Percentiles rank a stretch among this genome's conserved stretches.
phyloP scores from a whole-genome alignment of 1,140 invertebrate genomes.

The Arctopsyche grandis region DNA sequence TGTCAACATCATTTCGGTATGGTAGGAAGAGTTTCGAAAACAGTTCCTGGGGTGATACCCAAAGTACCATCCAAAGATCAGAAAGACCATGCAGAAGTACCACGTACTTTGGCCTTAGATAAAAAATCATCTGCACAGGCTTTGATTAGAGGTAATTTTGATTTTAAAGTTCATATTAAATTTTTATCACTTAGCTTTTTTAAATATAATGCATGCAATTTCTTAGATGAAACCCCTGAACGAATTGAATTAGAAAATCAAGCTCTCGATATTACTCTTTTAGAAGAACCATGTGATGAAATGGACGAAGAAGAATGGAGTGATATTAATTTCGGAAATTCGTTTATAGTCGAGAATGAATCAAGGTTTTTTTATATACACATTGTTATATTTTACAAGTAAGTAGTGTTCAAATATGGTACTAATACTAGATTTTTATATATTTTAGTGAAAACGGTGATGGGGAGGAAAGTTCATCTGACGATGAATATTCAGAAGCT shows the following conservation, averaged over 20 bases:
- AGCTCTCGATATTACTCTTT: constrained; percentile 59
- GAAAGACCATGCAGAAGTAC: not conserved
- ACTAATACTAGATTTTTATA: not conserved
- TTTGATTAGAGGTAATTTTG: constrained; percentile 67
- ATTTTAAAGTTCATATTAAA: not conserved
- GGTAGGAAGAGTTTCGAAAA: constrained; percentile 61
- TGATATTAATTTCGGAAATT: constrained; percentile 83
- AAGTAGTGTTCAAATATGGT: not conserved
- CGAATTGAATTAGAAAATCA: constrained; percentile 81
- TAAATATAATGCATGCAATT: not conserved
- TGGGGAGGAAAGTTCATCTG: constrained; percentile 32
- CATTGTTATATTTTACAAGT: not conserved
- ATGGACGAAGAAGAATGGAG: constrained; percentile 95
- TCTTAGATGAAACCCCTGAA: constrained; percentile 78
- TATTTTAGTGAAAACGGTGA: constrained; percentile 22
- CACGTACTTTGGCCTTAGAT: not conserved
- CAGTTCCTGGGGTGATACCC: not conserved
- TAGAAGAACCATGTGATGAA: constrained; percentile 77
- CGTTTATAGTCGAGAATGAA: constrained; percentile 29
- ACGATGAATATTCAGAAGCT: constrained; percentile 11
- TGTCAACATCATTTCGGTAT: constrained; percentile 83
- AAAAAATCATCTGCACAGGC: constrained; percentile 65
- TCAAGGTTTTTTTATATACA: constrained; percentile 13
- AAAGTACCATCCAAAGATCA: constrained; percentile 14
- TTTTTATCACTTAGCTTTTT: not conserved